Evolutionary conservation across 2,797 vertebrate species (phyloP), one percentile per base, ranked within the genome.

Genomic region (Helostoma temminkii): DNA sequence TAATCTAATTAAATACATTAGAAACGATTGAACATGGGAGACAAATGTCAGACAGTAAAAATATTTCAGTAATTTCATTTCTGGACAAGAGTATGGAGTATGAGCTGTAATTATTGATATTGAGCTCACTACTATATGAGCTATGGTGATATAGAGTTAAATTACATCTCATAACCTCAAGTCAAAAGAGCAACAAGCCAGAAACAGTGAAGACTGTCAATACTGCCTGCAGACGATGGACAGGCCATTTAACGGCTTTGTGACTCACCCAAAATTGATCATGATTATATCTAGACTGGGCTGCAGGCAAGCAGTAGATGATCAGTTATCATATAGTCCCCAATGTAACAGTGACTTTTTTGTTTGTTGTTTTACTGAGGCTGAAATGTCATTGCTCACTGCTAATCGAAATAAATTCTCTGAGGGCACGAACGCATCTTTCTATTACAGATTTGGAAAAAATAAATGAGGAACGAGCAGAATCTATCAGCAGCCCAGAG

Each of bases 331-430:
- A 14, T 75, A 59, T 45, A 69, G 43, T 72, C 26, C 43, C 15
- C 32, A 9, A 11, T 66, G 55, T 50, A 65, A 54, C 71, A n/a
- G 10, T 42, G 50, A 54, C 67, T 47, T 34, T 2, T 61, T 14
- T 15, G 15, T 30, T 8, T 30, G 4, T n/a, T n/a, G 80, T 70
- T 71, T 85, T 74, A 80, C 71, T 74, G 62, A 77, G 78, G 70
- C 74, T 1, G 24, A 74, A 55, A 66, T 30, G 64, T 71, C 73
- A 69, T 84, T 59, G 66, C 42, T 80, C 56, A 30, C 34, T 60
- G 73, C 71, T 78, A 65, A 85, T 62, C 26, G 14, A 90, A 84
- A 74, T 54, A 19, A 55, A 74, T 85, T 81, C 67, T 86, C 77
- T 7, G 3, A 52, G 62, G 69, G 34, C 56, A 66, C 18, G 56